Percentiles rank a stretch among this genome's conserved stretches.
phyloP scores from a whole-genome alignment of 2,888 invertebrate species.

The Catocala fraxini region DNA sequence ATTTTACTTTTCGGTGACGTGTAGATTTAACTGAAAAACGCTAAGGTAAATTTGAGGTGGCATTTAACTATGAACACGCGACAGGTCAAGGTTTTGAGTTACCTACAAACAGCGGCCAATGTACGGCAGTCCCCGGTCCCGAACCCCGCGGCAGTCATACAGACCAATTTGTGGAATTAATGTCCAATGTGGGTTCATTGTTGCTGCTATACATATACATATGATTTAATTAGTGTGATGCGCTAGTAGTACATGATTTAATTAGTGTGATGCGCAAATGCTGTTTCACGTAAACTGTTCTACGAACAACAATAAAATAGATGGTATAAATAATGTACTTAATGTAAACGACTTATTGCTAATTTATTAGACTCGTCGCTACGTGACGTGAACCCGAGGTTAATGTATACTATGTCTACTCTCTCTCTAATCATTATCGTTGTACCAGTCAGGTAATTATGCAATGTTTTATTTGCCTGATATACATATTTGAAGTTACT shows the following conservation, averaged over 20 bases:
- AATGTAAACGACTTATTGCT: conserved; percentile 10
- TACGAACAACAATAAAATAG: conserved; percentile 26
- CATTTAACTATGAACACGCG: conserved; percentile 71
- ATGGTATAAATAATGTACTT: conserved; percentile 8
- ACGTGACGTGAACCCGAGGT: neutral
- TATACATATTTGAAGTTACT: no score
- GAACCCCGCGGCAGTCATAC: conserved; percentile 67
- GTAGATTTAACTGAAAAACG: conserved; percentile 51
- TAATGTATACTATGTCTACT: neutral
- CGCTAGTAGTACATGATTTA: conserved; percentile 55
- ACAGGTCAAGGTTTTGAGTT: conserved; percentile 72
- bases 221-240: conserved; percentile 63
- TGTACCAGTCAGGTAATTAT: no score
- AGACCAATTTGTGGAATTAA: conserved; percentile 78
- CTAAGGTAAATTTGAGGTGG: conserved; percentile 60
- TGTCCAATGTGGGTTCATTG: conserved; percentile 49
- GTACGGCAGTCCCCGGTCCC: conserved; percentile 45
- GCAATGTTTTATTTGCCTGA: no score
- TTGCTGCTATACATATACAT: conserved; percentile 42
- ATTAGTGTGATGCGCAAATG: conserved; percentile 53
- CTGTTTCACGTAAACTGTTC: conserved; percentile 40
- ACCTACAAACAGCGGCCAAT: conserved; percentile 32
- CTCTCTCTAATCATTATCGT: no score
- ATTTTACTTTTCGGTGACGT: conserved; percentile 40
- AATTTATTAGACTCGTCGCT: conserved; percentile 4